phyloP scores from a whole-genome alignment of 2,888 invertebrate genomes.

The Orchesella flavescens region DNA sequence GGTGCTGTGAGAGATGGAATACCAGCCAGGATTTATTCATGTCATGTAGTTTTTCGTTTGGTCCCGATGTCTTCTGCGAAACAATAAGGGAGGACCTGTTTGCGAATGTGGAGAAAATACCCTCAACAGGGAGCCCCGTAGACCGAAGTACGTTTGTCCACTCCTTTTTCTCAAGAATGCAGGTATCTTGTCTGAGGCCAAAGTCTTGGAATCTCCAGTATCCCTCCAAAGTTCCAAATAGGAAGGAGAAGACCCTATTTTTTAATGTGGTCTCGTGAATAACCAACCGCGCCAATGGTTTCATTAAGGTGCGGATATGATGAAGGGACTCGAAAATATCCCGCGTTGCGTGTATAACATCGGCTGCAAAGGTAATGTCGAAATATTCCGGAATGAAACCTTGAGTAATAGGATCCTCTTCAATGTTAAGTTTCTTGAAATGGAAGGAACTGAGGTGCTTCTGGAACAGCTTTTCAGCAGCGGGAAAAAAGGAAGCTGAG shows the following conservation, averaged over 20 bases:
- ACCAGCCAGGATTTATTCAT: not conserved
- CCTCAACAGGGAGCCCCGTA: not conserved
- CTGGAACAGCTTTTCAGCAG: slow-evolving; percentile 18
- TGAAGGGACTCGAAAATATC: not conserved
- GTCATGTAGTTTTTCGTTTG: not conserved
- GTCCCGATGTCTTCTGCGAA: not conserved
- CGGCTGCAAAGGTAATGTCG: not conserved
- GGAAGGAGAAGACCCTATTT: not conserved
- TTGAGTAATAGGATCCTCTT: slow-evolving; percentile 28
- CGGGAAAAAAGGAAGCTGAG: slow-evolving; percentile 21
- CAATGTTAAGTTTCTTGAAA: slow-evolving; percentile 18
- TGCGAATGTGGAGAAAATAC: not conserved
- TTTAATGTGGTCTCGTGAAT: not conserved
- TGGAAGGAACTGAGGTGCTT: not conserved
- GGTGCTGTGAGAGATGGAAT: not conserved
- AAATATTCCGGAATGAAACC: slow-evolving; percentile 13
- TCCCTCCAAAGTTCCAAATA: slow-evolving; percentile 33
- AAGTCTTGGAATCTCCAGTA: slow-evolving; percentile 35
- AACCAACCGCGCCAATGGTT: not conserved
- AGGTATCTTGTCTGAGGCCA: not conserved
- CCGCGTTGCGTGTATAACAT: slow-evolving; percentile 29
- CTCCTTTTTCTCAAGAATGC: not conserved
- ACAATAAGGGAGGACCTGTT: not conserved
- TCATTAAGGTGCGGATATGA: not conserved
- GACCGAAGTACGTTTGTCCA: slow-evolving; percentile 19